Evolutionary conservation across 1,140 invertebrate genomes (phyloP), one percentile per base, ranked within the genome.

Genomic region (Ceratitis capitata): DNA sequence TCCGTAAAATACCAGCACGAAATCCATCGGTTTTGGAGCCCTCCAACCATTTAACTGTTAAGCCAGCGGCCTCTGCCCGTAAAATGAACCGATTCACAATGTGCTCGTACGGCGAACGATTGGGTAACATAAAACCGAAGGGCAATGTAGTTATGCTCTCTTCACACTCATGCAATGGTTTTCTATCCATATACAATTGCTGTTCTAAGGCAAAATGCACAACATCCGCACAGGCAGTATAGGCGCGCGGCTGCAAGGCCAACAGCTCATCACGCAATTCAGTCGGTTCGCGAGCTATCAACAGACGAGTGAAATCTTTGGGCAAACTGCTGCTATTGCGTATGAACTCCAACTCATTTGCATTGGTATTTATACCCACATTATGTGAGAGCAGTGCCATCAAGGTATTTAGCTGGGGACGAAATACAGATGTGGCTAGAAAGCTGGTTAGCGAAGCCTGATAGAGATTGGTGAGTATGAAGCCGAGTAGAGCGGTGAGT

Each of bases 381-480:
- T 85, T 74, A 19, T 56, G 45, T 26, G 7, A 3, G 19, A 86
- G n/a, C 82, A 86, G 12, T 19, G 83, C 78, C 1, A 14, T 35
- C 35, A 86, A 39, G 0, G 86, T 85, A n/a, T 69, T 19, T 9
- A 85, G 47, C 16, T 69, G 82, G 1, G 47, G 32, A 14, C 49
- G 26, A 49, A 85, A 86, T 1, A 83, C 78, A 1, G 85, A 35
- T 10, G 47, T 51, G 16, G 84, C 64, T 2, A 86, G 61, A 35
- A 85, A 86, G 56, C 86, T 86, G 14, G 86, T 85, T 12, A 85
- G 39, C 7, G 61, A 84, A 47, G 86, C 84, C 61, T 85, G 39
- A 58, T 86, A 86, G 7, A 86, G 56, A 84, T 86, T 86, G 3
- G 86, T 64, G 19, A 86, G 82, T 10, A 86, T 85, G 49, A 86